Conservation (phyloP, 2,888 invertebrate species). For the Sepiola atlantica region DNA sequence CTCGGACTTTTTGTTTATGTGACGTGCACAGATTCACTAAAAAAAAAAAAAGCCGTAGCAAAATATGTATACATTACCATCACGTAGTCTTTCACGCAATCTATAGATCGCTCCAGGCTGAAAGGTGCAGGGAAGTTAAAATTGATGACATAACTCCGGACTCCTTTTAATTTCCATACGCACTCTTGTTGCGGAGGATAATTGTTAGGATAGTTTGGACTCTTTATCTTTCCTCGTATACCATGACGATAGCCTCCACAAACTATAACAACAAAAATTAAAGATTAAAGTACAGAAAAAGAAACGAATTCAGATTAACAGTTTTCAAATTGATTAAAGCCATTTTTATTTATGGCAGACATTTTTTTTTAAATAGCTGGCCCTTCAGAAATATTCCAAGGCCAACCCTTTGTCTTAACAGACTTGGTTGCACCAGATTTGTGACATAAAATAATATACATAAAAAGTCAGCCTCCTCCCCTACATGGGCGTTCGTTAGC, state of each 20-base stretch:
- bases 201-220: slow-evolving; percentile 96
- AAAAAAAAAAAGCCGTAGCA: not conserved
- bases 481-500: too few species aligned
- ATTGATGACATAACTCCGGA: slow-evolving; percentile 87
- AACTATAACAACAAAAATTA: slow-evolving; percentile 78
- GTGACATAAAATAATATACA: too few species aligned
- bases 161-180: slow-evolving; percentile 94
- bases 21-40: not conserved
- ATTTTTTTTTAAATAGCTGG: too few species aligned
- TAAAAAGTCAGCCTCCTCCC: too few species aligned
- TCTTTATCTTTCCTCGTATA: slow-evolving; percentile 86
- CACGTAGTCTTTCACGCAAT: slow-evolving; percentile 95
- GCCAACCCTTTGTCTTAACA: too few species aligned
- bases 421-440: too few species aligned
- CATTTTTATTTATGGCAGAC: too few species aligned
- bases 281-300: not conserved
- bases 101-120: slow-evolving; percentile 93
- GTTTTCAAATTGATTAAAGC: too few species aligned
- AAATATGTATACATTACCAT: slow-evolving; percentile 81
- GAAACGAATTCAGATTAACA: too few species aligned
- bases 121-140: slow-evolving; percentile 76
- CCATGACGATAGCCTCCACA: slow-evolving; percentile 92
- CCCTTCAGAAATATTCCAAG: too few species aligned
- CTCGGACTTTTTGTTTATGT: too few species aligned
- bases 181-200: slow-evolving; percentile 96